Conservation (phyloP, 2,888 invertebrate species). For the Phoenoteleia sp. region DNA sequence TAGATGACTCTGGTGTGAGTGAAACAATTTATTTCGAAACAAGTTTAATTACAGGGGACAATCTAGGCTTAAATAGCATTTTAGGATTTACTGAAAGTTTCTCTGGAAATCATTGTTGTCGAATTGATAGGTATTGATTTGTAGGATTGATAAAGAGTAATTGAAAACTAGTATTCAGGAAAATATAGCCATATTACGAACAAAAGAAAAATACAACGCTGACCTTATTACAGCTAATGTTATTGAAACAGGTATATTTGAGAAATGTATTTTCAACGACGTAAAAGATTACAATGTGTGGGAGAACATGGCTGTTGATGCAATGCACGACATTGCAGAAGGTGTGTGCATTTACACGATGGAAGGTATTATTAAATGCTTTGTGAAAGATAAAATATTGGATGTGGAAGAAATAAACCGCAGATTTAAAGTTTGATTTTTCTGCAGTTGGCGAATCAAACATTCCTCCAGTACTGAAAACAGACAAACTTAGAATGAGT, state of each 20-base stretch:
- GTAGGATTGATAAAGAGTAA: not conserved
- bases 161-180: not conserved
- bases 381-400: not conserved
- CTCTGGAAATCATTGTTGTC: not conserved
- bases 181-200: not conserved
- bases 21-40: conserved; percentile 32
- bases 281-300: conserved; percentile 28
- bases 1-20: not conserved
- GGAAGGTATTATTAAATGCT: conserved; percentile 5
- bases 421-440: conserved; percentile 27
- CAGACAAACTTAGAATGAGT: conserved; percentile 12
- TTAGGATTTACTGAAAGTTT: conserved; percentile 32
- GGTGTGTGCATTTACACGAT: conserved; percentile 31
- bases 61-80: conserved; percentile 34
- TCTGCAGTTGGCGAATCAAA: not conserved
- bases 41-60: conserved; percentile 34
- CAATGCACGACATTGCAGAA: conserved; percentile 29
- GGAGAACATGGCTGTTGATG: conserved; percentile 14
- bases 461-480: not conserved
- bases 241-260: not conserved
- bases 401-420: conserved; percentile 6
- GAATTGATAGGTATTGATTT: too few relatives aligned
- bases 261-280: conserved; percentile 41
- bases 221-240: not conserved
- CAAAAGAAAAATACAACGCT: conserved; percentile 14